phyloP scores from a whole-genome alignment of 2,888 invertebrate genomes.

The Ormyrus pomaceus region DNA sequence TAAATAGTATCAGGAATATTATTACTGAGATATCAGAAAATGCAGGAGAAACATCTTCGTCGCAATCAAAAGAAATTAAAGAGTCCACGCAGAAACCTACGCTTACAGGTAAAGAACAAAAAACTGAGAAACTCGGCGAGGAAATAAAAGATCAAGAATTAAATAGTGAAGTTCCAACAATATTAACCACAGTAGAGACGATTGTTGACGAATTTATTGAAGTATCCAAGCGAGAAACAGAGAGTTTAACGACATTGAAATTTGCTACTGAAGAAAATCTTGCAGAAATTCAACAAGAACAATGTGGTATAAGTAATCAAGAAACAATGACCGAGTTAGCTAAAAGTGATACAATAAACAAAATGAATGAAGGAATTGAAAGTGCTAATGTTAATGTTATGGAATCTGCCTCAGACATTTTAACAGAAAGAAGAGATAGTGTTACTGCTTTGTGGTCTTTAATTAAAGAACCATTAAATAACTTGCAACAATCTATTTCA shows the following conservation, averaged over 20 bases:
- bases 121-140: conserved; percentile 15
- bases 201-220: conserved; percentile 67
- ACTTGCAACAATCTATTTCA: conserved; percentile 74
- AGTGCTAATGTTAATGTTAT: conserved; percentile 65
- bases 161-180: conserved; percentile 46
- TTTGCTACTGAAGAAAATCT: conserved; percentile 59
- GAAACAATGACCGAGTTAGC: background rate
- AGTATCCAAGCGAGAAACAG: conserved; percentile 65
- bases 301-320: conserved; percentile 24
- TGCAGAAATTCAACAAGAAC: conserved; percentile 23
- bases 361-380: conserved; percentile 64
- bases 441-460: conserved; percentile 58
- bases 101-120: conserved; percentile 50
- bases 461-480: conserved; percentile 68
- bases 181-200: conserved; percentile 66
- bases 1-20: conserved; percentile 64
- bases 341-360: conserved; percentile 9
- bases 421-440: conserved; percentile 52
- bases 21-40: conserved; percentile 57
- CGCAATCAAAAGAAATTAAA: background rate
- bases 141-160: conserved; percentile 31
- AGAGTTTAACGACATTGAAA: conserved; percentile 62
- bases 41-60: background rate
- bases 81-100: conserved; percentile 12
- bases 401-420: conserved; percentile 48